Evolutionary conservation across 2,888 invertebrate species (phyloP), one percentile per base, ranked within the genome.

Genomic region (Ommatoiulus sabulosus): DNA sequence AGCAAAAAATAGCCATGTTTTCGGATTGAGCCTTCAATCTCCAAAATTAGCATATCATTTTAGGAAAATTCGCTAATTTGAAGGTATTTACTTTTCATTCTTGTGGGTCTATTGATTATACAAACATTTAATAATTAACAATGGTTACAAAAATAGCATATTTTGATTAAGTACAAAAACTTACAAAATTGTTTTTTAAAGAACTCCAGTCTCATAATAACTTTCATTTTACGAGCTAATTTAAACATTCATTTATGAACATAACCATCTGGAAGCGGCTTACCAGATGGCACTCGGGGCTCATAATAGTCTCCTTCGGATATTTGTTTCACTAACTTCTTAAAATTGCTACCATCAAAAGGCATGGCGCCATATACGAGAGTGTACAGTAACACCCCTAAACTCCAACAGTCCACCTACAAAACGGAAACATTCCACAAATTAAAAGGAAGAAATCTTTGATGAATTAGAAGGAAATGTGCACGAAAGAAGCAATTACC

Each of bases 331-430:
- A 98, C 98, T 92, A 99, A 95, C 91, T 97, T 95, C 93, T 98
- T 98, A 93, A 99, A 99, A 94, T 99, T 98, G 90, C 98, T 97
- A 90, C 99, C 99, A 93, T 99, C 99, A 93, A 99, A 99, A 88
- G 95, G 99, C 99, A 99, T 99, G 90, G 99, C 98, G 91, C 99
- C 99, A 93, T 99, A 99, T 90, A 99, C 99, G 92, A 99, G 94
- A 86, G 99, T 99, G 93, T 99, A 99, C 12, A 99, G 94, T 87
- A 99, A 94, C 87, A 99, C 99, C 89, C 99, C 99, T 90, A 99
- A 93, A 44, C 99, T 99, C 99, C 95, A 95, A 90, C 93, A 94
- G 91, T 94, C 94, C 46, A 94, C 94, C 93, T 93, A 90, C 12
- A 91, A n/a, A 46, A 80, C n/a, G 15, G 15, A 43, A 86, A 89